Evolutionary conservation across 2,797 vertebrate species (phyloP).

Genomic region (Liasis olivaceus): DNA sequence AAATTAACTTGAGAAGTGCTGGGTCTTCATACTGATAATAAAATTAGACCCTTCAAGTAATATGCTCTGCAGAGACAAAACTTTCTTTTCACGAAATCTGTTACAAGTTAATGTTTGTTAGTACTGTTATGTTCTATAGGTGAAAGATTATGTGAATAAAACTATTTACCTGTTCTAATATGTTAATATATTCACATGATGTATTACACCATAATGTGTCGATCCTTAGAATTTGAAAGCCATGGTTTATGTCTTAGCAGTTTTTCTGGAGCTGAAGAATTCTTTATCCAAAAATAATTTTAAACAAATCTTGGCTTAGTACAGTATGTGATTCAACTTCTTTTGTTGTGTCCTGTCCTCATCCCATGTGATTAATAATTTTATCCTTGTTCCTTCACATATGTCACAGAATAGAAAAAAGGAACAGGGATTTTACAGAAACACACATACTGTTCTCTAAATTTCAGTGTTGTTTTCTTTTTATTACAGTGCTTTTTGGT

Average conservation of each 20-base stretch:
- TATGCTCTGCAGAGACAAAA: not conserved
- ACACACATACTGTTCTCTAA: not conserved
- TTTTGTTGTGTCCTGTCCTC: not conserved
- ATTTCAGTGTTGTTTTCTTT: not conserved
- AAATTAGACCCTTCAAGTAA: not conserved
- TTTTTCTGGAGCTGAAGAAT: not conserved
- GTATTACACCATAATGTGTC: not conserved
- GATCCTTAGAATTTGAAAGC: not conserved
- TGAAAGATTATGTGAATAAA: not conserved
- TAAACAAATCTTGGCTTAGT: not conserved
- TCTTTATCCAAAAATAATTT: not conserved
- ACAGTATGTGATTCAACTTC: not conserved
- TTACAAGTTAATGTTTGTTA: not conserved
- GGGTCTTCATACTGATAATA: not conserved
- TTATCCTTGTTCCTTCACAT: not conserved
- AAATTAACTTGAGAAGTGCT: not conserved
- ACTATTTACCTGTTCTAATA: not conserved
- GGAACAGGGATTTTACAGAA: not conserved
- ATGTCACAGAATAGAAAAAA: not conserved
- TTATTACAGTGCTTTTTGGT: not conserved
- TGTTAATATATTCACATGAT: not conserved
- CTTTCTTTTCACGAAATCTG: not conserved
- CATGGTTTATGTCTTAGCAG: not conserved
- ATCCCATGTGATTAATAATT: not conserved
- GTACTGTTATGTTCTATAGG: not conserved